phyloP scores from a whole-genome alignment of 1,140 invertebrate genomes.

The Acyrthosiphon pisum region DNA sequence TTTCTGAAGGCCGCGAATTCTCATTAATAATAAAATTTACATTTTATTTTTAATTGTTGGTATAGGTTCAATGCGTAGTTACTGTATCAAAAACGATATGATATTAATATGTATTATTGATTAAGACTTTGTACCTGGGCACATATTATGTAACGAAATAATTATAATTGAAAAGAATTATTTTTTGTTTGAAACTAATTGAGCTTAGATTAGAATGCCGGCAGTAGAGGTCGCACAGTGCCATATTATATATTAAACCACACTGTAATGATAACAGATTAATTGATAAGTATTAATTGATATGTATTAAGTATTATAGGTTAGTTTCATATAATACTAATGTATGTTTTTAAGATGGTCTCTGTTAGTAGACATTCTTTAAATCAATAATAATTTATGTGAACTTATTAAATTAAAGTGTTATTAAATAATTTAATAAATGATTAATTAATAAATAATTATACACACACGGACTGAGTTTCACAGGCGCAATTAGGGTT shows the following conservation, averaged over 20 bases:
- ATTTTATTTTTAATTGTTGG: conserved; percentile 9
- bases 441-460: no score
- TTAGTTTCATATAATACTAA: no score
- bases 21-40: not conserved
- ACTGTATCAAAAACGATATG: not conserved
- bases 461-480: no score
- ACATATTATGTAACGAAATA: not conserved
- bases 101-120: not conserved
- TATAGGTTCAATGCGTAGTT: not conserved
- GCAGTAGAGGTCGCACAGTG: not conserved
- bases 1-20: not conserved
- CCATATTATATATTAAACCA: not conserved
- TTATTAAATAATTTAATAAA: no score
- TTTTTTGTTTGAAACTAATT: conserved; percentile 5
- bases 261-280: no score
- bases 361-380: no score
- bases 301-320: no score
- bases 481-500: no score
- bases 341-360: no score
- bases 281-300: no score
- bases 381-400: no score
- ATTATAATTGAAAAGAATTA: conserved; percentile 19
- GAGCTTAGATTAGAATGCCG: not conserved
- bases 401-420: no score
- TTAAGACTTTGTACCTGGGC: not conserved